Percentiles rank a stretch among this genome's conserved stretches.
phyloP scores from a whole-genome alignment of 1,140 invertebrate genomes.

The Panagrolaimus sp. region DNA sequence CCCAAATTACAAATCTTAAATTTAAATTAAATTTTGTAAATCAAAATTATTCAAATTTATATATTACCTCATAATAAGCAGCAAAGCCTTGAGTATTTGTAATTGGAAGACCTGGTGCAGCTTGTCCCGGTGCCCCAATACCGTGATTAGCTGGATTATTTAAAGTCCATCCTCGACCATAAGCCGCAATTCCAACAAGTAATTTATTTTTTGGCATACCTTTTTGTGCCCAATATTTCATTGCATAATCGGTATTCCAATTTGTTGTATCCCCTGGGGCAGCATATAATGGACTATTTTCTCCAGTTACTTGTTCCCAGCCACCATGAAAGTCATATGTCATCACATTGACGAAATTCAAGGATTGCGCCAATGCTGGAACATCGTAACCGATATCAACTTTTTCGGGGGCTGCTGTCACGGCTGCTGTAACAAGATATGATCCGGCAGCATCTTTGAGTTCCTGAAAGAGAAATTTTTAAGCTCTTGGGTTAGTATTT shows the following conservation, averaged over 20 bases:
- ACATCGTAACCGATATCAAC: slow-evolving; percentile 59
- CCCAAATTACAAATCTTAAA: slow-evolving; percentile 17
- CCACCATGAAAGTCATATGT: slow-evolving; percentile 33
- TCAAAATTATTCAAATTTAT: slow-evolving; percentile 4
- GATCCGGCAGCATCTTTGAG: slow-evolving; percentile 2
- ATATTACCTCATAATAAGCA: slow-evolving; percentile 79
- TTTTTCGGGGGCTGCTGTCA: slow-evolving; percentile 52
- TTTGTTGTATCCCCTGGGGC: not conserved
- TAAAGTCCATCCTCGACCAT: slow-evolving; percentile 84
- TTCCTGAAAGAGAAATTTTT: not conserved
- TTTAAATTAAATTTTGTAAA: slow-evolving; percentile 16
- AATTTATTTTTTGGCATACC: slow-evolving; percentile 85
- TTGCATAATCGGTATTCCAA: slow-evolving; percentile 69
- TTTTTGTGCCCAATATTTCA: slow-evolving; percentile 81
- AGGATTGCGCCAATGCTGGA: slow-evolving; percentile 35
- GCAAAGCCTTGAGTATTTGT: slow-evolving; percentile 85
- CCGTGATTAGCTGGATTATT: slow-evolving; percentile 72
- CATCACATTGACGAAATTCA: slow-evolving; percentile 35
- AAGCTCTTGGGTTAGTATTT: not conserved
- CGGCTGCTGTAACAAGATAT: slow-evolving; percentile 55
- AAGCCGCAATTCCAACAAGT: slow-evolving; percentile 88
- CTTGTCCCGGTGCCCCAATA: slow-evolving; percentile 78
- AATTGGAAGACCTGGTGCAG: slow-evolving; percentile 81
- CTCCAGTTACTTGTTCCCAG: slow-evolving; percentile 30
- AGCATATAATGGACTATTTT: slow-evolving; percentile 11